Evolutionary conservation across 1,140 invertebrate genomes (phyloP).

Genomic region (Philopotamus ludificatus): DNA sequence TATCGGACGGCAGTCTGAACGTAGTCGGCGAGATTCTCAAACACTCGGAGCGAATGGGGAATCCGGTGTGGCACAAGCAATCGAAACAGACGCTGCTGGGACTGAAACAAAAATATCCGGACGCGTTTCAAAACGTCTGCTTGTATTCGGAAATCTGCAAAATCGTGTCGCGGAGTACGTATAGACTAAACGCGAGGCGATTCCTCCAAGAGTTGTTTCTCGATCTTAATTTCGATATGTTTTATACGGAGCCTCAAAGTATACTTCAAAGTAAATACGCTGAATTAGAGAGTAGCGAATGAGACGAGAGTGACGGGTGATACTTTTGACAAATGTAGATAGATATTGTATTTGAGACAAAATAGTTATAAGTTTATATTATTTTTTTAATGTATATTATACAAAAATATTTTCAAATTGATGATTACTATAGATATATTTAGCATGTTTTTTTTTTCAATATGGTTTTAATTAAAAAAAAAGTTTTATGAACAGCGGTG

Average conservation of each 20-base stretch:
- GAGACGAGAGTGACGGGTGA: too few relatives aligned
- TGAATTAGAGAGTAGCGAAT: constrained; percentile 25
- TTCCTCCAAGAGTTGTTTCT: constrained; percentile 94
- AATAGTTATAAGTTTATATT: too few relatives aligned
- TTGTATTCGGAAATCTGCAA: constrained; percentile 90
- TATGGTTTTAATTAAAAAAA: too few relatives aligned
- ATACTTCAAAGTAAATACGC: constrained; percentile 42
- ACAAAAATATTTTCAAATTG: too few relatives aligned
- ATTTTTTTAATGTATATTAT: too few relatives aligned
- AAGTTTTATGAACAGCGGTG: too few relatives aligned
- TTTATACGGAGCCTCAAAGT: constrained; percentile 52
- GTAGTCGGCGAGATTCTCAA: constrained; percentile 60
- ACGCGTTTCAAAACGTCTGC: constrained; percentile 83
- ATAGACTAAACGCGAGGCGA: constrained; percentile 77
- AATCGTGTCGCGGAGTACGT: constrained; percentile 74
- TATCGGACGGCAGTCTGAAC: constrained; percentile 40
- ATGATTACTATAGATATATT: too few relatives aligned
- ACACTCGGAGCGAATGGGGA: constrained; percentile 65
- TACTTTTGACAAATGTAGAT: background rate
- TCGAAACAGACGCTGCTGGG: constrained; percentile 69
- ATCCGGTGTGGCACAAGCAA: constrained; percentile 67
- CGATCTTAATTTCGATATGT: constrained; percentile 74
- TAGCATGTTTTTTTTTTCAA: too few relatives aligned
- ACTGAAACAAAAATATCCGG: constrained; percentile 83
- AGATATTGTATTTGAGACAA: background rate